Evolutionary conservation across 2,888 invertebrate species (phyloP).

Genomic region (Hirtodrosophila histrioides): DNA sequence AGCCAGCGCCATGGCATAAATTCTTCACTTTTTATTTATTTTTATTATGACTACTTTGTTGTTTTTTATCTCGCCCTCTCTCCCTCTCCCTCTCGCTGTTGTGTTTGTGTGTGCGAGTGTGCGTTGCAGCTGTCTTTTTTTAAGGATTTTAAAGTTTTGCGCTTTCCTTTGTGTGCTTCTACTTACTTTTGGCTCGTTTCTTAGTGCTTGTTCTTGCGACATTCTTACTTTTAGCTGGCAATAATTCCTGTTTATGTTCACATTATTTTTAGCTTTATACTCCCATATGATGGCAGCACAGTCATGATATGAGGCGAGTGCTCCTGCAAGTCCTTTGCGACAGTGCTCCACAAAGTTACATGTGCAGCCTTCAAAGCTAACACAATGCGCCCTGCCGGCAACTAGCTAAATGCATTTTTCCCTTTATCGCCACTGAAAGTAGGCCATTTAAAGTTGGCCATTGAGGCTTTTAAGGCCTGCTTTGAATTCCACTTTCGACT

Average conservation of each 20-base stretch:
- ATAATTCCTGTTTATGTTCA: conserved; percentile 76
- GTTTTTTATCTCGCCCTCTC: conserved; percentile 42
- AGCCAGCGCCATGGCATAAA: conserved; percentile 48
- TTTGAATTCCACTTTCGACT: no score
- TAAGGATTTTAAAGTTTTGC: conserved; percentile 45
- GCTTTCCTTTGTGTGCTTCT: conserved; percentile 18
- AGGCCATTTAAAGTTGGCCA: no score
- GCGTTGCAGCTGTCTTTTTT: conserved; percentile 4
- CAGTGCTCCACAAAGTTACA: conserved; percentile 60
- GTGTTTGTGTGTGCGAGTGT: conserved; percentile 2
- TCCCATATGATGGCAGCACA: conserved; percentile 26
- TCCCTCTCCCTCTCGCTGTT: neutral
- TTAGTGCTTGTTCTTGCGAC: conserved; percentile 31
- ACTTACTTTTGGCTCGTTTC: conserved; percentile 21
- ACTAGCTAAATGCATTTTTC: neutral
- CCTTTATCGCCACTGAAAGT: no score
- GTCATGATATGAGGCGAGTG: neutral
- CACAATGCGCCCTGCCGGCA: conserved; percentile 34
- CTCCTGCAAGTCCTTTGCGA: conserved; percentile 5
- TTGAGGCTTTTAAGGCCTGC: no score
- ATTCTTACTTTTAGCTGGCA: conserved; percentile 60
- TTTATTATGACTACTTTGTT: conserved; percentile 71
- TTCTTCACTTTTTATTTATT: conserved; percentile 70
- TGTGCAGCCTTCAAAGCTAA: conserved; percentile 47
- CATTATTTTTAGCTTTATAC: conserved; percentile 66